Evolutionary conservation across 2,113 vertebrate species (phyloP).

Genomic region (Thalassoma bifasciatum): DNA sequence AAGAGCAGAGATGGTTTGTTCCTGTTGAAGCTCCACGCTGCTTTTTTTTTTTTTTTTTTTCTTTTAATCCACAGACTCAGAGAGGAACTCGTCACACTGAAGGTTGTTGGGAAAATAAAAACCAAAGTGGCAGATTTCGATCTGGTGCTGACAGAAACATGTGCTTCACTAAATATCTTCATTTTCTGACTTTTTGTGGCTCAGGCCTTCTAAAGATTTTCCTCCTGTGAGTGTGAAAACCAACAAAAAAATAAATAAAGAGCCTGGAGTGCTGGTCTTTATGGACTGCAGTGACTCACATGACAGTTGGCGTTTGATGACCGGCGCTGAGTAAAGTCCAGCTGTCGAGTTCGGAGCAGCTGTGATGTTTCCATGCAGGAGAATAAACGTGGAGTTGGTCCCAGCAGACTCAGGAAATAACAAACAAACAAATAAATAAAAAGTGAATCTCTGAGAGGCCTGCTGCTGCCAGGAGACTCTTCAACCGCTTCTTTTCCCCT

Average conservation of each 20-base stretch:
- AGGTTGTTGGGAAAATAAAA: neutral
- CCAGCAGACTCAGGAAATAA: neutral
- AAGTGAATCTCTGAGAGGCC: neutral
- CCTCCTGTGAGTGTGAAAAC: neutral
- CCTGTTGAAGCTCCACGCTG: neutral
- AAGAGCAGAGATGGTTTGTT: neutral
- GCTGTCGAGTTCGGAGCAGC: neutral
- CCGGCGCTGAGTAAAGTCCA: neutral
- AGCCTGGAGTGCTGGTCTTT: neutral
- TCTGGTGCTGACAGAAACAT: neutral
- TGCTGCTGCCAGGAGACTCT: slow-evolving; percentile 11
- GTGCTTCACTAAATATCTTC: neutral
- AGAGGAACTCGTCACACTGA: no score
- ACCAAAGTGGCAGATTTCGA: neutral
- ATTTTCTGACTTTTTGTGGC: neutral
- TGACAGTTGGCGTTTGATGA: neutral
- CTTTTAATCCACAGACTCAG: no score
- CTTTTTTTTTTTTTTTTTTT: no score
- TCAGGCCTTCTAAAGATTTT: no score
- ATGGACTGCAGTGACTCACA: neutral
- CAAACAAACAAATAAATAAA: neutral
- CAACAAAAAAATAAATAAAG: neutral
- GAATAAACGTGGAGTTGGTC: neutral
- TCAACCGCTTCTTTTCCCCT: neutral
- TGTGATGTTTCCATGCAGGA: neutral